A percentile compares a stretch with the other conserved stretches of the same genome.
Evolutionary conservation across 2,113 vertebrate genomes (phyloP).

Genomic region (Syngnathus typhle): DNA sequence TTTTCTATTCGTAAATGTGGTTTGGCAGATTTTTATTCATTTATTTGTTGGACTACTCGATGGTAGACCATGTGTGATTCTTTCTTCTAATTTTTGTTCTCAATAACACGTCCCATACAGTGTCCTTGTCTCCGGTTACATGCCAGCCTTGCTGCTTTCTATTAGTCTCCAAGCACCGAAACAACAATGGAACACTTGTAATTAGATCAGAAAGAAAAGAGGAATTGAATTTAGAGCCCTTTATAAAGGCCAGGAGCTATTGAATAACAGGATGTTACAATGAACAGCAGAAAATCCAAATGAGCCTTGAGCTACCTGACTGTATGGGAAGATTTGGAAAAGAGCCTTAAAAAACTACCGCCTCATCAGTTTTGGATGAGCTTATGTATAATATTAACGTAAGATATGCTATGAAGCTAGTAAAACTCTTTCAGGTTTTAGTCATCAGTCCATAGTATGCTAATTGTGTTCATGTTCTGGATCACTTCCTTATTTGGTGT

Average conservation of each 20-base stretch:
- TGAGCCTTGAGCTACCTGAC: neutral
- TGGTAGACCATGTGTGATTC: neutral
- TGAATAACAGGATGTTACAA: neutral
- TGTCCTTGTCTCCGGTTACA: slow-evolving; percentile 45
- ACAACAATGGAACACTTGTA: slow-evolving; percentile 23
- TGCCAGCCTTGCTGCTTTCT: slow-evolving; percentile 6
- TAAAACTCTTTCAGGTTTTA: neutral
- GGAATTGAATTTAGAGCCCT: slow-evolving; percentile 11
- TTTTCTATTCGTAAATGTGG: no score
- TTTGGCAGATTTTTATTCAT: neutral
- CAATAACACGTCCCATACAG: neutral
- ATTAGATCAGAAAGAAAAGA: slow-evolving; percentile 24
- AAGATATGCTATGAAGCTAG: no score
- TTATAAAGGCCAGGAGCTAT: neutral
- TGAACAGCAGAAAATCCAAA: neutral
- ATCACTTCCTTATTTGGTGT: no score
- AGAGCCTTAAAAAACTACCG: no score
- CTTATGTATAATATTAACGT: no score
- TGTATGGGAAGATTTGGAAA: no score
- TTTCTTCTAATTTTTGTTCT: no score
- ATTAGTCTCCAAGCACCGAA: neutral
- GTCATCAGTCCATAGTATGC: neutral
- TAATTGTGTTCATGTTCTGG: no score
- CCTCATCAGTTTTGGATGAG: no score
- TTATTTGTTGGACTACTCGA: neutral